Evolutionary conservation across 1,140 invertebrate genomes (phyloP), one percentile per base, ranked within the genome.

Genomic region (Drosophila micromelanica): DNA sequence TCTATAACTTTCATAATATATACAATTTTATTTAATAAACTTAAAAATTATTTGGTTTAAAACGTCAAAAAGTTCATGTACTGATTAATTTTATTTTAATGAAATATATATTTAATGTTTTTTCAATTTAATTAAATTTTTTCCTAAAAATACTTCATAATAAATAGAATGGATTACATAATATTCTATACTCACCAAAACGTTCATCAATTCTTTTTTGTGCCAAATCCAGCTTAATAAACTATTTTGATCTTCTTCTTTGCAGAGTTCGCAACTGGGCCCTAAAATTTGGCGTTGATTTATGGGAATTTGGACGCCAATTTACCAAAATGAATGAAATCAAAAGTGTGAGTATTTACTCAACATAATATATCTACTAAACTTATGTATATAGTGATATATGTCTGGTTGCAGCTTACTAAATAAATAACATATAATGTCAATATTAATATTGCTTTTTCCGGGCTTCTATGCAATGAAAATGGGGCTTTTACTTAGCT

Each of bases 191-290:
- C 30, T 32, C 8, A 32, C 23, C 0, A 27, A 2, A 3, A 27
- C 3, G 2, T 27, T 27, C 23, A 0, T 8, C 17, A 20, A 20
- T 12, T 46, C 9, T 46, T 5, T 46, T 20, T 1, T 20, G 23
- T n/a, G n/a, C n/a, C 11, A 27, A 60, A 56, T 49, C 20, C 32
- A 54, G 12, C 20, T 15, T 23, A 62, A 48, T 67, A 38, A 68
- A 60, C 32, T n/a, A 17, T 15, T 38, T 62, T 55, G 90, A 90
- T 95, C 95, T 69, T 68, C 12, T 91, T 80, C 86, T 85, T 96
- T 96, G 67, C 94, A 97, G 97, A 94, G 96, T 98, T 61, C 96
- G 96, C 92, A 97, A 97, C 92, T 98, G 96, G 97, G 96, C 97
- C 35, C 92, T 97, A 64, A 97, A 96, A 93, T 97, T 97, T 90